Conservation (phyloP, 2,888 invertebrate species). For the Cephus pulcher region DNA sequence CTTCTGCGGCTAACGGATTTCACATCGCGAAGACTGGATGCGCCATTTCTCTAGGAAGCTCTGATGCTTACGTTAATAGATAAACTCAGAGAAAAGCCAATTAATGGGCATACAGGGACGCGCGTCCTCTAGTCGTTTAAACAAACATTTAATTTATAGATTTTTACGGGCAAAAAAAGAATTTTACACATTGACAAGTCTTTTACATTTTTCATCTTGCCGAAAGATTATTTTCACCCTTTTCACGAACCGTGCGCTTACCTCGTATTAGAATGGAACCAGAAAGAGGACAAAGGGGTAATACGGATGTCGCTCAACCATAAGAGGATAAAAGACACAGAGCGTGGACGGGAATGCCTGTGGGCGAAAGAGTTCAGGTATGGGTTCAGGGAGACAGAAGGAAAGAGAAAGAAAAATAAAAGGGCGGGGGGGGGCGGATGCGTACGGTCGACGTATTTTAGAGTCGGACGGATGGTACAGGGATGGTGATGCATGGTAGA, state of each 20-base stretch:
- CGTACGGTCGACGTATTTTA: not conserved
- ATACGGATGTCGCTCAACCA: not conserved
- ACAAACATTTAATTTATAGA: not conserved
- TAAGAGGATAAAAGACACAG: not conserved
- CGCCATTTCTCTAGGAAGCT: not conserved
- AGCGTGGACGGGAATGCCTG: not conserved
- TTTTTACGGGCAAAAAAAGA: not conserved
- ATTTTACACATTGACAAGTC: not conserved
- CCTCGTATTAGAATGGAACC: not conserved
- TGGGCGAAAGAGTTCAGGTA: not conserved
- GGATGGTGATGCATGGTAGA: not conserved
- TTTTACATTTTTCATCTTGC: not conserved
- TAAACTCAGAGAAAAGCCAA: not conserved
- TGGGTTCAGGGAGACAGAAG: not conserved
- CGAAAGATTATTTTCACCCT: not conserved
- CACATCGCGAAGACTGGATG: not conserved
- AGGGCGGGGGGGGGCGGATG: not conserved
- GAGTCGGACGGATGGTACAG: not conserved
- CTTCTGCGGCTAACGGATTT: conserved; percentile 23
- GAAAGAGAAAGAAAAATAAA: not conserved
- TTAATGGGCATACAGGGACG: not conserved
- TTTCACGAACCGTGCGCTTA: not conserved
- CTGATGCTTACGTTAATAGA: not conserved
- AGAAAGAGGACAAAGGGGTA: not conserved
- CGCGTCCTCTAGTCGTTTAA: not conserved